These are phyloP conservation scores for Alosa sapidissima DNA, from an alignment of 2,797 vertebrate species.

Conservation along the genomic window DNA sequence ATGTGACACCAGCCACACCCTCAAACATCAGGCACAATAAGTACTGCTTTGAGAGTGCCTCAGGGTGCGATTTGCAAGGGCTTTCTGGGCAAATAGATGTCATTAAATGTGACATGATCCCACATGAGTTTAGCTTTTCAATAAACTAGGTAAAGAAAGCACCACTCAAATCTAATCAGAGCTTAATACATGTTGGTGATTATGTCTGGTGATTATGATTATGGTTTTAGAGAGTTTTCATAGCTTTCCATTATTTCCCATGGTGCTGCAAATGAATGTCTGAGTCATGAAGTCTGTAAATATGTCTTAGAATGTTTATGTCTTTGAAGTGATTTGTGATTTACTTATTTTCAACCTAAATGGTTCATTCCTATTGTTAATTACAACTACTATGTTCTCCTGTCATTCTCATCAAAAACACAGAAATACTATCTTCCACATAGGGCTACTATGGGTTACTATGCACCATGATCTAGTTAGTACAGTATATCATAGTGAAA, in stretches of 20 bases:
- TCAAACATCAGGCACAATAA: neutral
- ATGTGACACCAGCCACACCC: slow-evolving; percentile 19
- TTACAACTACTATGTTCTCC: neutral
- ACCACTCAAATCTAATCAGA: neutral
- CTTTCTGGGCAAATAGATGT: neutral
- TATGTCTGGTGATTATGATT: neutral
- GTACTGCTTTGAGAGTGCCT: neutral
- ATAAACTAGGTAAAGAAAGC: neutral
- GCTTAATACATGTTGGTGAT: neutral
- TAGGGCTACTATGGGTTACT: no score
- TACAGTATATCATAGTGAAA: no score
- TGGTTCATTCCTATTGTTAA: neutral
- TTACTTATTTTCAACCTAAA: neutral
- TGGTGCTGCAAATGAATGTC: neutral
- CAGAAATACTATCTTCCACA: neutral
- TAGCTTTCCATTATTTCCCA: neutral
- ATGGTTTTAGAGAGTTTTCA: neutral
- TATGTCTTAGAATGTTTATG: neutral
- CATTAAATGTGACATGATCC: neutral
- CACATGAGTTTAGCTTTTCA: neutral
- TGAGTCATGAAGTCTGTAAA: neutral
- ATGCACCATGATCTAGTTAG: neutral
- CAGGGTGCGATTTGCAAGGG: neutral
- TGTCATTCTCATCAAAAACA: neutral
- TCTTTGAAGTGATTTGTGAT: neutral